Base-by-base conservation (phyloP, 1,140 invertebrate species). In the Brachystomella parvula region DNA sequence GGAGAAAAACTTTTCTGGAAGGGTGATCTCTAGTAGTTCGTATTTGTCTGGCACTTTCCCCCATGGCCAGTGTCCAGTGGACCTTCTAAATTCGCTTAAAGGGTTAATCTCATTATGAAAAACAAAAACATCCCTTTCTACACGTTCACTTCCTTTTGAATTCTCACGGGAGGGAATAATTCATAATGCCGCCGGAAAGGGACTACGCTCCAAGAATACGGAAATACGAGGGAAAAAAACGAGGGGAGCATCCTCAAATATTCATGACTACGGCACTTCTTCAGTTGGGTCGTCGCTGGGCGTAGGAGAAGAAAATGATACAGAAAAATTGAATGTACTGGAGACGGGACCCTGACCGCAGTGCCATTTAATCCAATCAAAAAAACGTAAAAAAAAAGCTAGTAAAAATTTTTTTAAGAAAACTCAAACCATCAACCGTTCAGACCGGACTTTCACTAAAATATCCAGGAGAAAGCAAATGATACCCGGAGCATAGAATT, bases 311-410 rank as follows among this genome's bases (percentile, higher is more conserved):
- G 15, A 24, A 53, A 53, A 53, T 44, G 39, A n/a, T n/a, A 12
- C 9, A n/a, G n/a, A n/a, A 44, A 44, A n/a, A 44, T 12, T 9
- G 9, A n/a, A 12, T 44, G 9, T 44, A 44, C 39, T n/a, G n/a
- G n/a, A 12, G 9, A 53, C 49, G 49, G 21, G 9, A 26, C 49
- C 49, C 49, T 24, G 19, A 9, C 19, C 6, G 19, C 35, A 39
- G 12, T 53, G 9, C 12, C 49, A 53, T 53, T 53, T 53, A 53
- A 53, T 53, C 49, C 49, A 53, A 53, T 53, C 49, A 53, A 15
- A 6, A 6, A 15, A 53, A 26, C 49, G 24, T 24, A 17, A 15
- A 24, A 44, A 44, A 44, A 12, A 44, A n/a, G n/a, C n/a, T 44
- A n/a, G 9, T 44, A 12, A n/a, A n/a, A 44, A 44, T 44, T 44